These are phyloP conservation scores for Dicentrarchus labrax DNA, from an alignment of 2,113 vertebrate species.

Conservation along the genomic window DNA sequence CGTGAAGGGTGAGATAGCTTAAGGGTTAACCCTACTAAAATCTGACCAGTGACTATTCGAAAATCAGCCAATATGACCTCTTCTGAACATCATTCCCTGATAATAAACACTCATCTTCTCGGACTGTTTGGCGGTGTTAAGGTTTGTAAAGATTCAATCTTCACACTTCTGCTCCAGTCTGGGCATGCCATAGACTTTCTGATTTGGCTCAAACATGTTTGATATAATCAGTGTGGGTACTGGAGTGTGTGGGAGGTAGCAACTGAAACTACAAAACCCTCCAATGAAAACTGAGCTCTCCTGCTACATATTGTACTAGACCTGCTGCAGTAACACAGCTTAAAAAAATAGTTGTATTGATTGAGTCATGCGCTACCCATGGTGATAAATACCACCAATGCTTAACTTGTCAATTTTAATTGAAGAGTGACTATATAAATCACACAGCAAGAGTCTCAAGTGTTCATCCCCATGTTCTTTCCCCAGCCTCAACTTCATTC, in stretches of 20 bases:
- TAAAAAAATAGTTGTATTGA: not conserved
- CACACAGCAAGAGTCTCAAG: not conserved
- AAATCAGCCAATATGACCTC: slow-evolving; percentile 24
- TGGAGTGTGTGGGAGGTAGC: slow-evolving; percentile 38
- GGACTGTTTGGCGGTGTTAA: slow-evolving; percentile 11
- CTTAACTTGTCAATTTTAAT: not conserved
- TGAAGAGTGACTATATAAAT: not conserved
- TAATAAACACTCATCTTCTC: slow-evolving; percentile 17
- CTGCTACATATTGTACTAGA: not conserved
- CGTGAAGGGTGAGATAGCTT: slow-evolving; percentile 1
- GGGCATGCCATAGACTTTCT: slow-evolving; percentile 41
- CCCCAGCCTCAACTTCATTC: not conserved
- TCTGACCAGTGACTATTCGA: slow-evolving; percentile 15
- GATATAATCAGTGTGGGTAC: slow-evolving; percentile 29
- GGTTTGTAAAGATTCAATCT: slow-evolving; percentile 31
- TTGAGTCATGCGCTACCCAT: not conserved
- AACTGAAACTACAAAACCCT: slow-evolving; percentile 2
- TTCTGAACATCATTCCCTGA: slow-evolving; percentile 24
- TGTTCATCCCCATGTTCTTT: not conserved
- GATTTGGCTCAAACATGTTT: slow-evolving; percentile 58
- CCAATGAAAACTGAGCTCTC: not conserved
- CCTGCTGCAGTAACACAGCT: not conserved
- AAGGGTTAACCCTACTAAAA: slow-evolving; percentile 23
- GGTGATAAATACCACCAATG: not conserved
- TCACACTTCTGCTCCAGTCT: slow-evolving; percentile 45